phyloP scores from a whole-genome alignment of 2,888 invertebrate species.

The Pheosia tremula region DNA sequence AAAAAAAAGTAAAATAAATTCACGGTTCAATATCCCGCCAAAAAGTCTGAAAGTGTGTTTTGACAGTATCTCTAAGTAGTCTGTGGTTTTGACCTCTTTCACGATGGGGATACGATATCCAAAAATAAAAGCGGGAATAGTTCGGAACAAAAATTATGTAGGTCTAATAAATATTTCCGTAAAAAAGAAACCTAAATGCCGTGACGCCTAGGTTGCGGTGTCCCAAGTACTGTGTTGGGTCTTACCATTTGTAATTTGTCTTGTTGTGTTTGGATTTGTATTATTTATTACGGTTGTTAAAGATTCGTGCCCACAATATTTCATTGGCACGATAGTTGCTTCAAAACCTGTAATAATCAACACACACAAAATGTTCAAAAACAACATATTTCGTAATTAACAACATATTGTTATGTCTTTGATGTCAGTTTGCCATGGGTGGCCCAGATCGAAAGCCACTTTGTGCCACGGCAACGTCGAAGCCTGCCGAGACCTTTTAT shows the following conservation, averaged over 20 bases:
- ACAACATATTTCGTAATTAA: not conserved
- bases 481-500: too few relatives aligned
- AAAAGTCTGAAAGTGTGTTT: too few relatives aligned
- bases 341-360: slow-evolving; percentile 36
- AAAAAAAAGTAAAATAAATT: too few relatives aligned
- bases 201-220: not conserved
- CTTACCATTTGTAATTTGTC: not conserved
- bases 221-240: too few relatives aligned
- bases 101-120: too few relatives aligned
- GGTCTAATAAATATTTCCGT: not conserved
- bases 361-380: not conserved
- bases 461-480: too few relatives aligned
- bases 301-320: slow-evolving; percentile 35
- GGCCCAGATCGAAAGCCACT: too few relatives aligned
- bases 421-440: not conserved
- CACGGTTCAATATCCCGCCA: too few relatives aligned
- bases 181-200: not conserved
- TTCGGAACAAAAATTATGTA: too few relatives aligned
- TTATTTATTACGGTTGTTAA: not conserved
- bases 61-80: too few relatives aligned
- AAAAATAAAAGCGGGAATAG: too few relatives aligned
- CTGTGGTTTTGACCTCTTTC: too few relatives aligned
- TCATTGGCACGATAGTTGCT: slow-evolving; percentile 45
- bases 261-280: not conserved
- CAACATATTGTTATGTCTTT: not conserved